Conservation (phyloP, 1,140 invertebrate genomes). For the Bemisia tabaci region DNA sequence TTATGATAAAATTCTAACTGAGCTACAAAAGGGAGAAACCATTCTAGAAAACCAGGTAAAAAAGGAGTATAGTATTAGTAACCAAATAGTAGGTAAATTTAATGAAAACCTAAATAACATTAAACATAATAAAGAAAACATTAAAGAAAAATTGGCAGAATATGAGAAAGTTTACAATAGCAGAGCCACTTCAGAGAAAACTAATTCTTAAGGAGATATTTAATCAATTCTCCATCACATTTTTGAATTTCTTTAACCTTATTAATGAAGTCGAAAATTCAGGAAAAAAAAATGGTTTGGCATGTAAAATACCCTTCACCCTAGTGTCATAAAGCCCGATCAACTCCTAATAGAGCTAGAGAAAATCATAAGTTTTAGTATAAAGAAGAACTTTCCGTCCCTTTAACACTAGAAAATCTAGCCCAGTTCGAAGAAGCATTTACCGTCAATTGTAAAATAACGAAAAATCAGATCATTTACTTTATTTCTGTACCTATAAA, state of each 20-base stretch:
- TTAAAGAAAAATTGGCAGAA: neutral
- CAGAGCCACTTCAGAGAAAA: neutral
- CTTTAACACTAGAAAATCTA: neutral
- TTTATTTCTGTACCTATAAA: neutral
- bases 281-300: neutral
- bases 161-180: neutral
- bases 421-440: neutral
- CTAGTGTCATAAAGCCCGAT: neutral
- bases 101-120: neutral
- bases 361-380: neutral
- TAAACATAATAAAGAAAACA: neutral
- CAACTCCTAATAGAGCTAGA: neutral
- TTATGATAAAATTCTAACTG: neutral
- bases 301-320: neutral
- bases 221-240: neutral
- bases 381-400: neutral
- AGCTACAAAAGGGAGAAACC: neutral
- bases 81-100: neutral
- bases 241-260: neutral
- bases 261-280: neutral
- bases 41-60: neutral
- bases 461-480: neutral
- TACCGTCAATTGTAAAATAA: neutral
- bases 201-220: neutral
- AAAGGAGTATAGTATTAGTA: neutral